These are phyloP conservation scores for Amblyornis subalaris DNA, from an alignment of 2,113 vertebrate species.

Conservation along the genomic window DNA sequence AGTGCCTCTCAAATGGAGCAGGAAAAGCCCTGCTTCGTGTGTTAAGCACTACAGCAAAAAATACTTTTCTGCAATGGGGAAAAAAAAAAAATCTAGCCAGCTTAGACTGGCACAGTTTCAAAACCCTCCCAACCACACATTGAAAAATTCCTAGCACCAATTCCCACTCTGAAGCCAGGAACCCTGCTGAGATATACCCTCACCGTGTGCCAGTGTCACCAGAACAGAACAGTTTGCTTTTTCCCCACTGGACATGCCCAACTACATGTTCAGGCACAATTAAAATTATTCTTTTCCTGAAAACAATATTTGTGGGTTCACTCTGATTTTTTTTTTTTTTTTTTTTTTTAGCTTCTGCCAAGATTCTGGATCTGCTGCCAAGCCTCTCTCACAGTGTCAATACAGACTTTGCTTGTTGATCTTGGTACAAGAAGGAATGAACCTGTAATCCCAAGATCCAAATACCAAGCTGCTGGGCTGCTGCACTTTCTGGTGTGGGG, in stretches of 20 bases:
- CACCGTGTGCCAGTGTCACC: neutral
- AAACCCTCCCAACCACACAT: neutral
- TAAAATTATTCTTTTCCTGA: neutral
- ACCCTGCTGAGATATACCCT: neutral
- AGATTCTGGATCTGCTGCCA: neutral
- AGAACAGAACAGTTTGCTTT: neutral
- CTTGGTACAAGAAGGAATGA: neutral
- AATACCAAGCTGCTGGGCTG: neutral
- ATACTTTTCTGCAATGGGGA: neutral
- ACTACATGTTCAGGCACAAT: neutral
- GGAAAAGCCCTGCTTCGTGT: neutral
- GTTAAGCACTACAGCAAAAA: neutral
- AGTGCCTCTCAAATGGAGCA: neutral
- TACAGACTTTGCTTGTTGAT: neutral
- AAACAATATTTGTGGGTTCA: neutral
- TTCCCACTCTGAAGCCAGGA: neutral
- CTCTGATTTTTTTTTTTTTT: neutral
- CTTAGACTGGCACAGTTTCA: neutral
- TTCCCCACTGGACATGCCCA: neutral
- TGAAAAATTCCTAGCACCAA: rapidly evolving
- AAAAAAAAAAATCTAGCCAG: neutral
- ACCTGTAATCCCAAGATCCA: neutral
- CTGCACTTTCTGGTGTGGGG: neutral
- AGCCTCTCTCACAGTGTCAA: neutral
- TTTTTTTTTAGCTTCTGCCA: neutral